Evolutionary conservation across 2,113 vertebrate genomes (phyloP).

Genomic region (Callionymus lyra): DNA sequence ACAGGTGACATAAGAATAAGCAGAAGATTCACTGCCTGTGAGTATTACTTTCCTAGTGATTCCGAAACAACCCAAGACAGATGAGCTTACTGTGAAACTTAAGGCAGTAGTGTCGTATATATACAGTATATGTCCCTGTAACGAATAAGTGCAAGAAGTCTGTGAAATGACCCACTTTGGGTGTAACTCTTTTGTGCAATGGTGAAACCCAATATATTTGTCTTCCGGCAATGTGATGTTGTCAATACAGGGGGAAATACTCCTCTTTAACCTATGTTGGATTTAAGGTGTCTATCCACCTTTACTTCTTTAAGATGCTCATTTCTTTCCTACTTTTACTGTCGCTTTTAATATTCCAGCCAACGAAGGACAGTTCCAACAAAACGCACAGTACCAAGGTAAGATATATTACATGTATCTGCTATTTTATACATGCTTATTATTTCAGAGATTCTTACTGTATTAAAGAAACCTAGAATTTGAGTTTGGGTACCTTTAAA

Average conservation of each 20-base stretch:
- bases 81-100: neutral
- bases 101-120: neutral
- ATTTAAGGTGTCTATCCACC: too few species aligned
- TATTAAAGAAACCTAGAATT: too few species aligned
- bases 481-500: neutral
- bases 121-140: constrained; percentile 12
- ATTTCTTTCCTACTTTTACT: too few species aligned
- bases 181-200: constrained; percentile 29
- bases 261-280: constrained; percentile 7
- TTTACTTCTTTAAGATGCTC: too few species aligned
- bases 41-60: constrained; percentile 27
- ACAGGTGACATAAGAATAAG: constrained; percentile 56
- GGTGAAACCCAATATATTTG: constrained; percentile 36
- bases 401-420: constrained; percentile 12
- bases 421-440: too few species aligned
- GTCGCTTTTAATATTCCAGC: constrained; percentile 39
- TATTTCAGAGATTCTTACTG: too few species aligned
- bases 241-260: neutral
- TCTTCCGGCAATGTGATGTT: constrained; percentile 12
- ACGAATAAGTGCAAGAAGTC: constrained; percentile 16
- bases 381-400: constrained; percentile 41
- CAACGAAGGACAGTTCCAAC: constrained; percentile 15
- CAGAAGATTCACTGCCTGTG: constrained; percentile 48
- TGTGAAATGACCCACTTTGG: constrained; percentile 43
- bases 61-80: neutral